Conservation (phyloP, 2,797 vertebrate genomes). For the Simalia tracyae region DNA sequence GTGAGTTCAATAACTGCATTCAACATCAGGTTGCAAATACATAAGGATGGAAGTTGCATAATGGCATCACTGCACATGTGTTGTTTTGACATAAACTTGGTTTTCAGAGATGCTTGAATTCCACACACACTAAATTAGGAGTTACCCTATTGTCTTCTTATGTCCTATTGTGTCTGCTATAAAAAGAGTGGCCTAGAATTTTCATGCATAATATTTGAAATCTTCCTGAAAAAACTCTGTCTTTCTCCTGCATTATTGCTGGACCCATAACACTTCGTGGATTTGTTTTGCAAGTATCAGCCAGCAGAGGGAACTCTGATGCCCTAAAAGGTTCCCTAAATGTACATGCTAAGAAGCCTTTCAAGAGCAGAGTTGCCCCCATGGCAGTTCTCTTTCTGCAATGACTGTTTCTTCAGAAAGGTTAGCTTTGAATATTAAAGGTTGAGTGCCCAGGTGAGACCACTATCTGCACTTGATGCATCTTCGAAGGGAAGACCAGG, state of each 20-base stretch:
- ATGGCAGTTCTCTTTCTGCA: background rate
- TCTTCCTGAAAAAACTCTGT: background rate
- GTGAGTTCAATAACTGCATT: background rate
- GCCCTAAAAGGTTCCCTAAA: background rate
- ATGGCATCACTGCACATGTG: background rate
- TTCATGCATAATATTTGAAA: background rate
- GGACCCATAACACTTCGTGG: background rate
- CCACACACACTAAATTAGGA: too few species aligned
- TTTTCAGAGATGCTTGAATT: background rate
- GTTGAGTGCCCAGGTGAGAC: background rate
- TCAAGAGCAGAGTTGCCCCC: background rate
- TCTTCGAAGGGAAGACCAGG: background rate
- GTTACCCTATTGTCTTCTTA: background rate
- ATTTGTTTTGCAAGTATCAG: background rate
- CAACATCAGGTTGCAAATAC: background rate
- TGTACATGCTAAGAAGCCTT: background rate
- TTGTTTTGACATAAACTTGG: background rate
- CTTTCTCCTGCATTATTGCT: background rate
- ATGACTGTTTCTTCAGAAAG: background rate
- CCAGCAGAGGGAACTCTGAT: constrained; percentile 34
- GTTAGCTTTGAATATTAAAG: accelerated
- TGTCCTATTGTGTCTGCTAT: background rate
- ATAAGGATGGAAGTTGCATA: background rate
- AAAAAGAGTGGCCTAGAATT: background rate
- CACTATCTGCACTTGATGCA: background rate